A percentile compares a stretch with the other conserved stretches of the same genome.
These are phyloP conservation scores for Potamilus streckersoni DNA, from an alignment of 1,140 invertebrate genomes.

Conservation along the genomic window DNA sequence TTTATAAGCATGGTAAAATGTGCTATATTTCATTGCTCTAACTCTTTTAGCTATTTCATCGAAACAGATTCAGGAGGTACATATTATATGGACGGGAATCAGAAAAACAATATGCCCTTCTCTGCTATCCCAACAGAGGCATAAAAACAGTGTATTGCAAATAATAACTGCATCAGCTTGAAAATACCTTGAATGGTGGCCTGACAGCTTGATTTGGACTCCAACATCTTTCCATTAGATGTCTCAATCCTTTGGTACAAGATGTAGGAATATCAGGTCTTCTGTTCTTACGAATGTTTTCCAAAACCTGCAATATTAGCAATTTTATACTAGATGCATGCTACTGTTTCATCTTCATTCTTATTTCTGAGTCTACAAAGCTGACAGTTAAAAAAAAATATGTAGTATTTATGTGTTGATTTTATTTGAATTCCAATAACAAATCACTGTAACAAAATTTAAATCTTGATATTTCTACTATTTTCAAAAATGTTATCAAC, in stretches of 20 bases:
- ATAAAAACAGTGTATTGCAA: no score
- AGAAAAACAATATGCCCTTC: no score
- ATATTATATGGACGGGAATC: no score
- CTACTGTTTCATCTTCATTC: background rate
- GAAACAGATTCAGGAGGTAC: no score
- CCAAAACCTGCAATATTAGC: slow-evolving; percentile 46
- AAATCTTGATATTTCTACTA: background rate
- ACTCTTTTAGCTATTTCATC: no score
- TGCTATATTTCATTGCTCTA: no score
- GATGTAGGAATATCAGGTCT: slow-evolving; percentile 47
- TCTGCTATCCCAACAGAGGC: no score
- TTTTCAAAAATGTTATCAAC: background rate
- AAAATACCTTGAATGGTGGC: slow-evolving; percentile 56
- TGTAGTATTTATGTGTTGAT: background rate
- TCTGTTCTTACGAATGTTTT: slow-evolving; percentile 49
- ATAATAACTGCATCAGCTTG: no score
- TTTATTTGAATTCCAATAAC: background rate
- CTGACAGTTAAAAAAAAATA: background rate
- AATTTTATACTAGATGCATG: background rate
- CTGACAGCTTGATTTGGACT: slow-evolving; percentile 50
- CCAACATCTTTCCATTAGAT: slow-evolving; percentile 57
- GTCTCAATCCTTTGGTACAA: slow-evolving; percentile 45
- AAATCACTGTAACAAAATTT: background rate
- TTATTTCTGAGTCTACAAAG: background rate
- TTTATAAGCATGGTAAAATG: no score